These are phyloP conservation scores for Zootermopsis nevadensis DNA, from an alignment of 2,888 invertebrate species.

Conservation along the genomic window DNA sequence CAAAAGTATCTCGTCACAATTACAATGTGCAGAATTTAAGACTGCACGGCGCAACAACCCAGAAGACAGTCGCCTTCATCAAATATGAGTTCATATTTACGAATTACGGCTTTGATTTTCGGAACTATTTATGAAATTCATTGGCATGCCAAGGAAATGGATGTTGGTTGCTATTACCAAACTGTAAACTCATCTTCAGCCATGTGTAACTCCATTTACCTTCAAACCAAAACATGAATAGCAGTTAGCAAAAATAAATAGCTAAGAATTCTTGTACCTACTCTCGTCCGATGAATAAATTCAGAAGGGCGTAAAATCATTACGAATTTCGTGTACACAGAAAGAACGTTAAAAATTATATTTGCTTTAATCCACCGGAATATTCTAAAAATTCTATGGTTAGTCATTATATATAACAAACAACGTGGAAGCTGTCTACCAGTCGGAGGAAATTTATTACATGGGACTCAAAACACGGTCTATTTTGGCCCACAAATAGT, in stretches of 20 bases:
- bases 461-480: not conserved
- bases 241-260: not conserved
- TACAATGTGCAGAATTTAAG: too few relatives aligned
- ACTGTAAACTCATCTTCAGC: too few relatives aligned
- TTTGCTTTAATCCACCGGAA: not conserved
- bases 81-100: too few relatives aligned
- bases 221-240: too few relatives aligned
- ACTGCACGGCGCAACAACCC: too few relatives aligned
- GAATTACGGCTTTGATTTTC: too few relatives aligned
- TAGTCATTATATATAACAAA: not conserved
- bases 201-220: too few relatives aligned
- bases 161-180: too few relatives aligned
- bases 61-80: too few relatives aligned
- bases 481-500: not conserved
- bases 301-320: conserved; percentile 1
- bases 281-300: not conserved
- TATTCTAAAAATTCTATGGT: not conserved
- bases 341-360: not conserved
- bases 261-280: not conserved
- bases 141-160: too few relatives aligned
- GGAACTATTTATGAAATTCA: too few relatives aligned
- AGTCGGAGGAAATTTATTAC: not conserved
- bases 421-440: not conserved
- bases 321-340: not conserved
- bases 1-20: too few relatives aligned